Percentiles rank a stretch among this genome's conserved stretches.
These are phyloP conservation scores for Tolmerus cingulatus DNA, from an alignment of 2,888 invertebrate species.

Conservation along the genomic window DNA sequence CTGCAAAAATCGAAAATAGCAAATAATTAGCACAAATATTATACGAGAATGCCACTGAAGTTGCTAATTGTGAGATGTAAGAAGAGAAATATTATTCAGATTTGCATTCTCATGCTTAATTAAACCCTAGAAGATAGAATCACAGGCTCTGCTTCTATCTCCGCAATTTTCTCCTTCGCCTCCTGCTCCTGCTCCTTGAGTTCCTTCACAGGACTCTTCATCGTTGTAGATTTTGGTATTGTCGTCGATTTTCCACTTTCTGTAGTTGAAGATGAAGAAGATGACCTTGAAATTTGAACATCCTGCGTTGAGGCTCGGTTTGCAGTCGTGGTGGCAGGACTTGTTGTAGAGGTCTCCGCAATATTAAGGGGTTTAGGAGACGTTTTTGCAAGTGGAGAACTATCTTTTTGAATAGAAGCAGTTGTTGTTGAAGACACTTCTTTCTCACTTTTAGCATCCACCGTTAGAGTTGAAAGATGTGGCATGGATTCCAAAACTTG, in stretches of 20 bases:
- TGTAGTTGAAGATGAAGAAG: not conserved
- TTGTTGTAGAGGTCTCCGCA: not conserved
- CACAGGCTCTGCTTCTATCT: conserved; percentile 62
- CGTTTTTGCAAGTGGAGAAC: not conserved
- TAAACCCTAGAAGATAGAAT: conserved; percentile 61
- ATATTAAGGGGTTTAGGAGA: not conserved
- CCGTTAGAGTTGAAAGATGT: not conserved
- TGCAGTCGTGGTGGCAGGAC: not conserved
- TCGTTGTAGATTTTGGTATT: conserved; percentile 47
- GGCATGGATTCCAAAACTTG: not conserved
- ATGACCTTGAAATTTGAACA: not conserved
- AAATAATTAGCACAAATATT: not conserved
- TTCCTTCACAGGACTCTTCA: conserved; percentile 53
- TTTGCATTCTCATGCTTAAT: not conserved
- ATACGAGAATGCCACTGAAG: not conserved
- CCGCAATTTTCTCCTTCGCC: conserved; percentile 60
- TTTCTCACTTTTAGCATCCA: not conserved
- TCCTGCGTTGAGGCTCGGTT: not conserved
- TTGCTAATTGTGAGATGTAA: not conserved
- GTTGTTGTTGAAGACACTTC: not conserved
- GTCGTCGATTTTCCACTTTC: not conserved
- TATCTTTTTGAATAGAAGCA: not conserved
- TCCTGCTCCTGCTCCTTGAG: conserved; percentile 57
- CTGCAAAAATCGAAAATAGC: not conserved
- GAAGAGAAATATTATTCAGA: not conserved